Conservation (phyloP, 2,888 invertebrate species). For the Dioctria linearis region DNA sequence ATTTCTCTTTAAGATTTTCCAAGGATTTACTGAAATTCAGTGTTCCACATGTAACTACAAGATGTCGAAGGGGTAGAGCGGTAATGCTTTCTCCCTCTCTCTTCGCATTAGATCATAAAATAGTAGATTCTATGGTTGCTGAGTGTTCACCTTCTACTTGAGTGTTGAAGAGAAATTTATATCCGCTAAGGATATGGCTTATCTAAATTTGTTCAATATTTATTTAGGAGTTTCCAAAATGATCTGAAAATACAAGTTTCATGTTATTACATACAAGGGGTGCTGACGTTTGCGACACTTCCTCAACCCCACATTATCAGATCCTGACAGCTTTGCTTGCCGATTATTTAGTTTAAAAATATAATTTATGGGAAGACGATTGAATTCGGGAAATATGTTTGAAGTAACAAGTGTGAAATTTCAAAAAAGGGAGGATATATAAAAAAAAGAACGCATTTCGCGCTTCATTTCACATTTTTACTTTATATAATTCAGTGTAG, state of each 20-base stretch:
- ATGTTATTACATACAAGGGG: too few relatives aligned
- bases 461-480: too few relatives aligned
- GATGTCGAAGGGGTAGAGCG: neutral
- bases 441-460: too few relatives aligned
- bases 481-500: too few relatives aligned
- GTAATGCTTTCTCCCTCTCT: neutral
- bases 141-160: slow-evolving; percentile 6
- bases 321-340: neutral
- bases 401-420: neutral
- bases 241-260: neutral
- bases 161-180: slow-evolving; percentile 17
- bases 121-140: slow-evolving; percentile 18
- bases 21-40: neutral
- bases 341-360: neutral
- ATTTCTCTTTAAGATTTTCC: slow-evolving; percentile 1
- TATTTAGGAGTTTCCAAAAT: slow-evolving; percentile 8
- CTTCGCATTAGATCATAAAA: slow-evolving; percentile 9
- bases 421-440: too few relatives aligned
- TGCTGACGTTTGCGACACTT: too few relatives aligned
- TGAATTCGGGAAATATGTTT: neutral
- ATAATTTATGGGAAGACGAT: neutral
- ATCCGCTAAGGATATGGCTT: slow-evolving; percentile 6
- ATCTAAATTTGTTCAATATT: slow-evolving; percentile 32
- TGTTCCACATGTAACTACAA: too few relatives aligned
- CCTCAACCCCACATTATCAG: neutral